These are phyloP conservation scores for Laticauda laticaudata DNA, from an alignment of 2,113 vertebrate genomes.

Conservation along the genomic window DNA sequence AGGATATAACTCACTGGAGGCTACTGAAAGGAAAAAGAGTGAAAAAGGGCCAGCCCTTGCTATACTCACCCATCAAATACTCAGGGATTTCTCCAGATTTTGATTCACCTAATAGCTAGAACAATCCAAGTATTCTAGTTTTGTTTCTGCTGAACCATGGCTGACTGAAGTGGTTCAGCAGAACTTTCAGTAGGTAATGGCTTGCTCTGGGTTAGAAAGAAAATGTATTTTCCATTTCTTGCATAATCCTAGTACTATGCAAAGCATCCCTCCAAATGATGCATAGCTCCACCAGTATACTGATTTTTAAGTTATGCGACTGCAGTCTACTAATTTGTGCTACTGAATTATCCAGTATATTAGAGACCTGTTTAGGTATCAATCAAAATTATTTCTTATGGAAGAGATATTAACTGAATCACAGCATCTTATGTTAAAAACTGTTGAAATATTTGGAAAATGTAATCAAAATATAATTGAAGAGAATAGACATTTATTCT, in stretches of 20 bases:
- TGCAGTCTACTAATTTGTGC: neutral
- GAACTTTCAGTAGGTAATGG: neutral
- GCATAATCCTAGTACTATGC: neutral
- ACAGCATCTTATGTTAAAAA: neutral
- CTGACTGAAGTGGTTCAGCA: neutral
- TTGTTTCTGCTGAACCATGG: neutral
- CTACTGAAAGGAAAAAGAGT: neutral
- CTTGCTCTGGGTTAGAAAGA: neutral
- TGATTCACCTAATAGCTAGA: neutral
- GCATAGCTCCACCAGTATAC: neutral
- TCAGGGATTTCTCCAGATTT: neutral
- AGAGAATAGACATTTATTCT: neutral
- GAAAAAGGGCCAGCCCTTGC: neutral
- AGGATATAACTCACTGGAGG: neutral
- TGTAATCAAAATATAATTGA: neutral
- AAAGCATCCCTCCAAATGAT: neutral
- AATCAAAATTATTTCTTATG: neutral
- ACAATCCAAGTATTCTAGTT: neutral
- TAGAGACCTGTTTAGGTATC: neutral
- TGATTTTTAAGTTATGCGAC: neutral
- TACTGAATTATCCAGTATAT: neutral
- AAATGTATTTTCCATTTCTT: neutral
- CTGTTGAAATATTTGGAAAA: fast-evolving
- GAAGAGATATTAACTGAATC: neutral
- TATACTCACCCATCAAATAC: neutral